These are phyloP conservation scores for Drosophila leonis DNA, from an alignment of 2,888 invertebrate genomes.

Conservation along the genomic window DNA sequence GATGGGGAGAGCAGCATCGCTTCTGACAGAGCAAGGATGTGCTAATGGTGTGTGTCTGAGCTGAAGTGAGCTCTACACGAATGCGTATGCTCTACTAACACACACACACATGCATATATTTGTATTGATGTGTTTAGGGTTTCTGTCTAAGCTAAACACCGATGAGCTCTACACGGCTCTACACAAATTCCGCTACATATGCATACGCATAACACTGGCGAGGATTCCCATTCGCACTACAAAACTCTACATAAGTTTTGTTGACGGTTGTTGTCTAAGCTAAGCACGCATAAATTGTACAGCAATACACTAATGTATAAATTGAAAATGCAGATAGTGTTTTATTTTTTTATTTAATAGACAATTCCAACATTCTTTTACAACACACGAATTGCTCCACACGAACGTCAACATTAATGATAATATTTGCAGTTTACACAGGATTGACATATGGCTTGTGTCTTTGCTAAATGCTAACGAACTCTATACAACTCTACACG, in stretches of 20 bases:
- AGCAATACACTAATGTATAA: background rate
- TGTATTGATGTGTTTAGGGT: slow-evolving; percentile 15
- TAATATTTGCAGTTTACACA: background rate
- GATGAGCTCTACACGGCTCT: background rate
- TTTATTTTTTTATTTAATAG: too few species aligned
- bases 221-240: background rate
- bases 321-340: too few species aligned
- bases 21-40: slow-evolving; percentile 7
- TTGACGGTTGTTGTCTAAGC: background rate
- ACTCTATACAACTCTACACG: background rate
- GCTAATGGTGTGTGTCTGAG: slow-evolving; percentile 23
- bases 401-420: background rate
- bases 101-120: background rate
- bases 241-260: background rate
- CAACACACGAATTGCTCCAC: too few species aligned
- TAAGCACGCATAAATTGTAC: background rate
- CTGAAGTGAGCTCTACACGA: background rate
- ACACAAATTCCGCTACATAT: background rate
- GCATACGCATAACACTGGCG: background rate
- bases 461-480: background rate
- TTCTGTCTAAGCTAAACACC: slow-evolving; percentile 10
- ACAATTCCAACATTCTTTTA: too few species aligned
- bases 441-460: background rate
- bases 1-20: slow-evolving; percentile 53
- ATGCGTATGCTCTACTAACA: too few species aligned